phyloP scores from a whole-genome alignment of 1,140 invertebrate species.

The Chlorops oryzae region DNA sequence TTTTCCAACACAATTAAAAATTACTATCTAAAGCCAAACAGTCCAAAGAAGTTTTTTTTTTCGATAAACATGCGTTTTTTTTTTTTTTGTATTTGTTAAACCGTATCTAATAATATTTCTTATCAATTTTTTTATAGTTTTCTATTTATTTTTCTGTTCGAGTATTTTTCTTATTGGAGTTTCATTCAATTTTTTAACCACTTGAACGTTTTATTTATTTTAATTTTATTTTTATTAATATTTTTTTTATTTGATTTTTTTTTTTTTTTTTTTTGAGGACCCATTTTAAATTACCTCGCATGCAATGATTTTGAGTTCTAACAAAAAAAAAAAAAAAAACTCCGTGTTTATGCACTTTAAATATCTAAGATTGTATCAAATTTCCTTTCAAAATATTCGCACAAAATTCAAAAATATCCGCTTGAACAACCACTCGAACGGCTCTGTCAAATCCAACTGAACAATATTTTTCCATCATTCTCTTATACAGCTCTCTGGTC shows the following conservation, averaged over 20 bases:
- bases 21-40: too few relatives aligned
- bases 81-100: background rate
- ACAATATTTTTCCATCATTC: too few relatives aligned
- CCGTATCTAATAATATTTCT: background rate
- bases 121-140: background rate
- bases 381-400: too few relatives aligned
- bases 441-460: too few relatives aligned
- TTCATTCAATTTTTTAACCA: background rate
- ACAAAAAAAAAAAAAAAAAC: background rate
- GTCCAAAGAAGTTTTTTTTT: too few relatives aligned
- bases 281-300: background rate
- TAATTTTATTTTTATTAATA: background rate
- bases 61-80: background rate
- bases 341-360: too few relatives aligned
- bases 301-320: background rate
- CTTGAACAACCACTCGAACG: too few relatives aligned
- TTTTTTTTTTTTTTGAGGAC: background rate
- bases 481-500: too few relatives aligned
- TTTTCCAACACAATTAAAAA: too few relatives aligned
- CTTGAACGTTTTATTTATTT: background rate
- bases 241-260: background rate
- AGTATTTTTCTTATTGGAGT: background rate
- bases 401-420: too few relatives aligned
- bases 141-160: background rate
- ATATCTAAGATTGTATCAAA: too few relatives aligned